Percentiles rank a stretch among this genome's conserved stretches.
phyloP scores from a whole-genome alignment of 2,888 invertebrate genomes.

The Liopterus haemorrhoidalis region DNA sequence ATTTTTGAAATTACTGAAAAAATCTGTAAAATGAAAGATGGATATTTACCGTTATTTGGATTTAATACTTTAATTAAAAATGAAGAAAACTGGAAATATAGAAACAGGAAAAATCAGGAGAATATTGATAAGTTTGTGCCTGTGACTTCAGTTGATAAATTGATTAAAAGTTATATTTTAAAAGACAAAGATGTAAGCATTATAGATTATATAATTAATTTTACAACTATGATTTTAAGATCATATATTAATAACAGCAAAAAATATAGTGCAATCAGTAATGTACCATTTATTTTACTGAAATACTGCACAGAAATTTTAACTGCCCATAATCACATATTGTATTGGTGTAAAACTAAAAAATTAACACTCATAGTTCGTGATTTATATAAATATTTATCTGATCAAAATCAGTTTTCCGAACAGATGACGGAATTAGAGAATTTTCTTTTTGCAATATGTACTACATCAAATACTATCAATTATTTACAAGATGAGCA shows the following conservation, averaged over 20 bases:
- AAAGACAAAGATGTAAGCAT: too few species aligned
- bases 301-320: constrained; percentile 30
- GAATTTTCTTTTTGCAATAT: constrained; percentile 19
- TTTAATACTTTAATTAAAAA: too few species aligned
- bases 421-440: constrained; percentile 12
- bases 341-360: constrained; percentile 23
- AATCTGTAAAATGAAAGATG: constrained; percentile 20
- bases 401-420: constrained; percentile 18
- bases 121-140: too few species aligned
- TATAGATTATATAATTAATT: constrained; percentile 28
- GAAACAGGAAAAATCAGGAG: too few species aligned
- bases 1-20: constrained; percentile 27
- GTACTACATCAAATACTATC: constrained; percentile 4
- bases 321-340: constrained; percentile 21
- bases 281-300: constrained; percentile 24
- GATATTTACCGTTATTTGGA: constrained; percentile 15
- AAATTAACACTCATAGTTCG: constrained; percentile 25
- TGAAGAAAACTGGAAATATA: too few species aligned
- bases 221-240: constrained; percentile 24
- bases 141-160: too few species aligned
- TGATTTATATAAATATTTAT: constrained; percentile 28
- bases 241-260: constrained; percentile 26
- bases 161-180: too few species aligned
- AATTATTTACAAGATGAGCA: constrained; percentile 13
- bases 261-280: constrained; percentile 18